Conservation (phyloP, 2,888 invertebrate species). For the Cataglyphis altisquamis region DNA sequence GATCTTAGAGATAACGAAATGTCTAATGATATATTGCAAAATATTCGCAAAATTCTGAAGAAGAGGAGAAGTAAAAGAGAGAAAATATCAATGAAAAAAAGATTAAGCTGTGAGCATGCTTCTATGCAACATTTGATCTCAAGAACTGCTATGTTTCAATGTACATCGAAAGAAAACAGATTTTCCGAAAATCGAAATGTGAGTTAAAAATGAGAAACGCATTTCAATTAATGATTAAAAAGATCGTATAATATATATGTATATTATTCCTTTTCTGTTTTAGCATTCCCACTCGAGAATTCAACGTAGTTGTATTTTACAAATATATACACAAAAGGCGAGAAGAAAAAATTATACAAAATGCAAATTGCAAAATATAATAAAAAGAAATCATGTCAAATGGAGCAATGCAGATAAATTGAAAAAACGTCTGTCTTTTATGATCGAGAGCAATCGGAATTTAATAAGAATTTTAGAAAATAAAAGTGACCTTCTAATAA, state of each 20-base stretch:
- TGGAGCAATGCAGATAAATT: slow-evolving; percentile 44
- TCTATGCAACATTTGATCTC: slow-evolving; percentile 18
- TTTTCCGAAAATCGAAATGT: not conserved
- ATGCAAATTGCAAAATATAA: not conserved
- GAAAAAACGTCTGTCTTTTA: slow-evolving; percentile 49
- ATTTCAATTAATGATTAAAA: not conserved
- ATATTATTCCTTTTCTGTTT: slow-evolving; percentile 4
- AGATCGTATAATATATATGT: not conserved
- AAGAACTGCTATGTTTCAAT: not conserved
- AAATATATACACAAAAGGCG: not conserved
- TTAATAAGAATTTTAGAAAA: slow-evolving; percentile 62
- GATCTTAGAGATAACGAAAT: slow-evolving; percentile 72
- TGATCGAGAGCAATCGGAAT: slow-evolving; percentile 64
- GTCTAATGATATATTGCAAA: slow-evolving; percentile 56
- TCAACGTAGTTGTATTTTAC: not conserved
- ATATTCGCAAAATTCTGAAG: slow-evolving; percentile 63
- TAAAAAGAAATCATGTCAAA: not conserved
- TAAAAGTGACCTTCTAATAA: slow-evolving; percentile 57
- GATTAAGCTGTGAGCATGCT: slow-evolving; percentile 26
- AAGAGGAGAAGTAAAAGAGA: slow-evolving; percentile 57
- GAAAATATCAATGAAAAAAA: slow-evolving; percentile 39
- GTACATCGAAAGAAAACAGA: not conserved
- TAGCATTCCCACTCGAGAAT: not conserved
- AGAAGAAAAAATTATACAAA: not conserved
- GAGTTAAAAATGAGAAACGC: not conserved